Evolutionary conservation across 2,113 vertebrate species (phyloP), one percentile per base, ranked within the genome.

Genomic region (Lichenostomus cassidix): DNA sequence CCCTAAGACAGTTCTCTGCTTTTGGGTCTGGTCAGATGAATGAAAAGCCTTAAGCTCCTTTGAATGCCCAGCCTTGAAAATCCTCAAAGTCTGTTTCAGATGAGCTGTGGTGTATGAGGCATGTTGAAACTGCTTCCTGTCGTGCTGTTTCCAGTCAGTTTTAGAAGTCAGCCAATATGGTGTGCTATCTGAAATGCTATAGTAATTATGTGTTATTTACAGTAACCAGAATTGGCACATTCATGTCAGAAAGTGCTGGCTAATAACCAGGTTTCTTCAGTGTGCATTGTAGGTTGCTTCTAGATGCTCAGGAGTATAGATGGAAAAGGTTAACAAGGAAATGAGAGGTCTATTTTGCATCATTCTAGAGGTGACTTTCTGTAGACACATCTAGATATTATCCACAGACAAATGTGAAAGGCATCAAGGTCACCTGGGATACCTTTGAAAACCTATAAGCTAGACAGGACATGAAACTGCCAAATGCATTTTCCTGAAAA

Each of bases 121-220:
- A 67, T 65, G 79, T 89, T 95, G 85, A 86, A 94, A 92, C 86
- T 88, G 75, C 86, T 97, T 95, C 85, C 76, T 90, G 47, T 94
- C 80, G 67, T 80, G 90, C 95, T 94, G 90, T 83, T 97, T 95
- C 83, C 63, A 92, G 85, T 69, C 63, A 44, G 59, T 92, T 96
- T 92, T 93, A 92, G 85, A 92, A 94, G 86, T 86, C 64, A 95
- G 90, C 68, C 88, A 94, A 94, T 96, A 93, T 96, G 86, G 90
- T 94, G 90, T 95, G 95, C 80, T 96, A 97, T 94, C 83, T 92
- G 92, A 92, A 94, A 95, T 94, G 88, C 83, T 96, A 75, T 90
- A 95, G 95, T 70, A 95, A 93, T 92, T 94, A 93, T 89, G 83
- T 93, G 83, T 95, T 96, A 96, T 97, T 94, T 97, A 94, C 90